Evolutionary conservation across 2,797 vertebrate species (phyloP).

Genomic region (Parauchenoglanis ngamensis): DNA sequence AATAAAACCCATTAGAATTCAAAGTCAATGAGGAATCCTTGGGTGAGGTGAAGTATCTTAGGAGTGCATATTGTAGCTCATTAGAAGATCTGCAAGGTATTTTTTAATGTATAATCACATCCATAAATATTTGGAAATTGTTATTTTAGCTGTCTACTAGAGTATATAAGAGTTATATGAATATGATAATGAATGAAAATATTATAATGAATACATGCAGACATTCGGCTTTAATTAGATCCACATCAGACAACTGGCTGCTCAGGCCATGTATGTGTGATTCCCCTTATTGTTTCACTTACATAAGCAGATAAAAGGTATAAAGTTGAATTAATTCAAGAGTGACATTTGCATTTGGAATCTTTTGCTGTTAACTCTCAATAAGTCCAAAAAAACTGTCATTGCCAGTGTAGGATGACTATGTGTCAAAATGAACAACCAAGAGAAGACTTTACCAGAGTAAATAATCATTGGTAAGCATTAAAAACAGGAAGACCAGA

Average conservation of each 20-base stretch:
- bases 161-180: neutral
- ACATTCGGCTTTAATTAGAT: neutral
- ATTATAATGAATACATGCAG: neutral
- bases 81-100: slow-evolving; percentile 50
- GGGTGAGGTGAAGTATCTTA: slow-evolving; percentile 41
- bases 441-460: slow-evolving; percentile 1
- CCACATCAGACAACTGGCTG: neutral
- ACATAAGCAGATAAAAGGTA: neutral
- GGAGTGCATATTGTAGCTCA: slow-evolving; percentile 44
- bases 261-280: neutral
- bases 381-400: neutral
- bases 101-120: neutral
- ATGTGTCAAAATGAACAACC: slow-evolving; percentile 2
- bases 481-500: neutral
- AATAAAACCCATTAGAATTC: slow-evolving; percentile 63
- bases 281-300: neutral
- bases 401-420: neutral
- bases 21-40: slow-evolving; percentile 57
- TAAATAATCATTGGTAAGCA: neutral
- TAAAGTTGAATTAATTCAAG: neutral
- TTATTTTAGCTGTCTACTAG: neutral
- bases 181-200: neutral
- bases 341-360: neutral
- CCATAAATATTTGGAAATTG: neutral
- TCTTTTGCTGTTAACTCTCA: neutral